Conservation (phyloP, 2,113 vertebrate genomes). For the Delphinus delphis region DNA sequence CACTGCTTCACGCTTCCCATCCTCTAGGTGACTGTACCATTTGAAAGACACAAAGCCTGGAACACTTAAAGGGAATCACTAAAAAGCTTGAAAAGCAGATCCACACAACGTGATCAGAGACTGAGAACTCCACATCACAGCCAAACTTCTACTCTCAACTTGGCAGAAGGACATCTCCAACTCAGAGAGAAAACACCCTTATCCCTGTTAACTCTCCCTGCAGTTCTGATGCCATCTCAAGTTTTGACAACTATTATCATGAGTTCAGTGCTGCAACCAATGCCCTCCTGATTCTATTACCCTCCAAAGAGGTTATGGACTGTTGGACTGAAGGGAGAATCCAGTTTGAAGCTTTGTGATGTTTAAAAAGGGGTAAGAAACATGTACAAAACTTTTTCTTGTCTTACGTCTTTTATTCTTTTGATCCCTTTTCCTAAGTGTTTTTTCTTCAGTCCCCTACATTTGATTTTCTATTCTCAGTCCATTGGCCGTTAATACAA, state of each 20-base stretch:
- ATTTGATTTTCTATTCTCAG: background rate
- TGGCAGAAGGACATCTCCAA: background rate
- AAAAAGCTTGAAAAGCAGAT: conserved; percentile 43
- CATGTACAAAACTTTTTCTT: background rate
- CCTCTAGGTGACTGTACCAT: background rate
- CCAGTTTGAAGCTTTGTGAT: conserved; percentile 17
- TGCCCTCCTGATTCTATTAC: background rate
- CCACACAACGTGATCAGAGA: conserved; percentile 48
- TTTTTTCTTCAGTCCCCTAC: background rate
- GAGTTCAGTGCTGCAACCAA: background rate
- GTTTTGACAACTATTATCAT: conserved; percentile 34
- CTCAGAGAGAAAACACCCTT: conserved; percentile 25
- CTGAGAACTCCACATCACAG: conserved; percentile 27
- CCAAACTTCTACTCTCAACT: conserved; percentile 57
- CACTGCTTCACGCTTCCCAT: background rate
- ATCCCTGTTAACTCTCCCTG: conserved; percentile 5
- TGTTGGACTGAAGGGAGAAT: background rate
- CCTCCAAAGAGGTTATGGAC: background rate
- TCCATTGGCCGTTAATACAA: background rate
- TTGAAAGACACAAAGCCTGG: background rate
- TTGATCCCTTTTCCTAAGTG: background rate
- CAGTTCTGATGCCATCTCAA: conserved; percentile 48
- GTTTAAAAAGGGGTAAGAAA: background rate
- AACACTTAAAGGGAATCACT: background rate
- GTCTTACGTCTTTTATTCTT: background rate